Percentiles rank a stretch among this genome's conserved stretches.
Evolutionary conservation across 1,140 invertebrate species (phyloP).

Genomic region (Archivesica marissinica): DNA sequence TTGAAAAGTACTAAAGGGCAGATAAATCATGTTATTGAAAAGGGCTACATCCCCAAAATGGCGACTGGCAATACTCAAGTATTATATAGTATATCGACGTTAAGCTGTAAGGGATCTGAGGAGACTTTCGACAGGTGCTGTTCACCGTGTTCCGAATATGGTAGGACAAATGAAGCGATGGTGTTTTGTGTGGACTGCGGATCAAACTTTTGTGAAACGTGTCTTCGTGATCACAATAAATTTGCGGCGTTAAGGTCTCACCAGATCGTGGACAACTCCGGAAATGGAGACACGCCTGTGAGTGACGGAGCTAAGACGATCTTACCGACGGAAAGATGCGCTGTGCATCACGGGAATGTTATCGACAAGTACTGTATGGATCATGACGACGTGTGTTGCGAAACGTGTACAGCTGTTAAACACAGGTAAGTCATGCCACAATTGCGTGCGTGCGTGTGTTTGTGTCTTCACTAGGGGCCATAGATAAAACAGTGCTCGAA

Average conservation of each 20-base stretch:
- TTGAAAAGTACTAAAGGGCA: no score
- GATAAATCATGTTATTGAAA: no score
- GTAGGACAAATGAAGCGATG: background rate
- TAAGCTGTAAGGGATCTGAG: background rate
- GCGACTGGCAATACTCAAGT: background rate
- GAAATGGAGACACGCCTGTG: background rate
- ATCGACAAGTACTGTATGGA: background rate
- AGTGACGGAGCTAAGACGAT: background rate
- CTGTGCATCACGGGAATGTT: background rate
- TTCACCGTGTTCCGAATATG: background rate
- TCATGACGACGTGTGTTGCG: background rate
- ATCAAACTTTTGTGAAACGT: background rate
- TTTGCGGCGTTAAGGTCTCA: background rate
- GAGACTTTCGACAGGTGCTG: background rate
- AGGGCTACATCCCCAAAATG: no score
- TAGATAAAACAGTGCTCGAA: no score
- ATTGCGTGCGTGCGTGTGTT: no score
- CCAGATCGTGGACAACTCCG: background rate
- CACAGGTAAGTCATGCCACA: no score
- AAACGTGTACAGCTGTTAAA: background rate
- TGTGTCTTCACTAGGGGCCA: no score
- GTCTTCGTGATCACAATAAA: background rate
- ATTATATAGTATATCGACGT: no score
- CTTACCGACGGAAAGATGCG: background rate
- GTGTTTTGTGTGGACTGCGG: background rate